Evolutionary conservation across 1,140 invertebrate species (phyloP).

Genomic region (Leptopilina boulardi): DNA sequence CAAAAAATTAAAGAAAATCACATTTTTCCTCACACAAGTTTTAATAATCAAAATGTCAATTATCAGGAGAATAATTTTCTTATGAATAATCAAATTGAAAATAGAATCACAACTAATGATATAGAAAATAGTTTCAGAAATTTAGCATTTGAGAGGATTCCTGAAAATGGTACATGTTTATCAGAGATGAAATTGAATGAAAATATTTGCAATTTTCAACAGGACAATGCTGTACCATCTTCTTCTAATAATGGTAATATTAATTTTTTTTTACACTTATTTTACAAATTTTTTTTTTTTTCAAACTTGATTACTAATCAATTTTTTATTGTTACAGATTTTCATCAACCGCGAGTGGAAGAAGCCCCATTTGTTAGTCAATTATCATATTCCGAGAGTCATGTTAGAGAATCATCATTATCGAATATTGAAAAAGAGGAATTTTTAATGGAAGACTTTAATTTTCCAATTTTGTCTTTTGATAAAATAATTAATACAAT

Average conservation of each 20-base stretch:
- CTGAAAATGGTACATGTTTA: neutral
- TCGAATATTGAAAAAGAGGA: too few species aligned
- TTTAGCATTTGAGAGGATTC: neutral
- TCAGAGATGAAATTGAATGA: neutral
- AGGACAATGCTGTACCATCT: neutral
- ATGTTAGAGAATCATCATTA: neutral
- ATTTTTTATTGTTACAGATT: neutral
- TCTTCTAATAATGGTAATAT: neutral
- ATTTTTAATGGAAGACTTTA: neutral
- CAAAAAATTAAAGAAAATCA: neutral
- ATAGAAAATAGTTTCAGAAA: slow-evolving; percentile 11
- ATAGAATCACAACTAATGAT: neutral
- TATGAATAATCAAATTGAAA: neutral
- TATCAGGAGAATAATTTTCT: neutral
- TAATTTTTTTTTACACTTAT: neutral
- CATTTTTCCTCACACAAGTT: neutral
- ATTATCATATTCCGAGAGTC: neutral
- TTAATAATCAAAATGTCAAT: neutral
- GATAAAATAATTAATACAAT: neutral
- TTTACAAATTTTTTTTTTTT: neutral
- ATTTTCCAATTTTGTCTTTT: neutral
- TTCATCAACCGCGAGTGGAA: neutral
- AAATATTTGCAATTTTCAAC: neutral
- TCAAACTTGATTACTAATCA: neutral
- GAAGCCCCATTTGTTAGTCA: neutral